phyloP scores from a whole-genome alignment of 2,797 vertebrate genomes.

The Fringilla coelebs region DNA sequence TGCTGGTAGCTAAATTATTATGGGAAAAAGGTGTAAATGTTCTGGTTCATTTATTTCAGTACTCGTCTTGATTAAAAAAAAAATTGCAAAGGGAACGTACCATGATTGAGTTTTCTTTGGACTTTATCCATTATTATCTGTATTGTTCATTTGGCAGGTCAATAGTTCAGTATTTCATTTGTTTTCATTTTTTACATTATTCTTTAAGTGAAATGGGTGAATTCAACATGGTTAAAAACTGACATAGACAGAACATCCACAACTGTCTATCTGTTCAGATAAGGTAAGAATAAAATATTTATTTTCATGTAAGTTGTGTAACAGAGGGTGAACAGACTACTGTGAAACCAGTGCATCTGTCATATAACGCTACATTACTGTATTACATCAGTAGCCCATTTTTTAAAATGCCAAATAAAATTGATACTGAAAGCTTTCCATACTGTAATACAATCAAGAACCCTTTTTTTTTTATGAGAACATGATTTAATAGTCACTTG shows the following conservation, averaged over 20 bases:
- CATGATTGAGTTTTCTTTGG: neutral
- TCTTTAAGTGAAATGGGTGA: neutral
- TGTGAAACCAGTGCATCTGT: slow-evolving; percentile 25
- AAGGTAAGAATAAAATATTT: slow-evolving; percentile 23
- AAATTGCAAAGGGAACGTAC: neutral
- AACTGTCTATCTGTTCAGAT: neutral
- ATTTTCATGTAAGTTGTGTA: slow-evolving; percentile 11
- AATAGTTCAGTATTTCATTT: neutral
- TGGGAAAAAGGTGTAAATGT: neutral
- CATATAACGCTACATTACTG: neutral
- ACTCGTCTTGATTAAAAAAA: neutral
- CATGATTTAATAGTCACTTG: neutral
- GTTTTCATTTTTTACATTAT: neutral
- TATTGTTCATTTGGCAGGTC: neutral
- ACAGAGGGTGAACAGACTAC: neutral
- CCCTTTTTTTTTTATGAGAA: neutral
- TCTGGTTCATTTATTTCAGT: neutral
- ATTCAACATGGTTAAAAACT: neutral
- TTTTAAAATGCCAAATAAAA: neutral
- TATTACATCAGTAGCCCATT: neutral
- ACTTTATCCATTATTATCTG: neutral
- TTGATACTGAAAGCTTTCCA: neutral
- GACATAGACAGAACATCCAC: neutral
- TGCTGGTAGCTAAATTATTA: neutral
- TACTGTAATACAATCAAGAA: neutral